phyloP scores from a whole-genome alignment of 2,113 vertebrate species.

The Pavo muticus region DNA sequence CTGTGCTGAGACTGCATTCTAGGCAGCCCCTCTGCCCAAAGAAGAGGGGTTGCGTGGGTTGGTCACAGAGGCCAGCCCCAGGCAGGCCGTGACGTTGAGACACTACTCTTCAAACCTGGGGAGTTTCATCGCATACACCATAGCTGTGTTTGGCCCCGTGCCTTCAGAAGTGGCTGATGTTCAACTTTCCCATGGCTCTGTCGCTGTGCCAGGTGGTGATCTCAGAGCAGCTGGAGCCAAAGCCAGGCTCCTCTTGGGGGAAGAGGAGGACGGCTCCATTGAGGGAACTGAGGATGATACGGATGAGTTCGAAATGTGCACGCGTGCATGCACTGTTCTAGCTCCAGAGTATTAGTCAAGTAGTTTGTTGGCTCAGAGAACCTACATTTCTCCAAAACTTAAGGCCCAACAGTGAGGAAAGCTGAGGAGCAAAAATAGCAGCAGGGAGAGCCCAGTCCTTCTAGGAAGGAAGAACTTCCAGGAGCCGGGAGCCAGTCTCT shows the following conservation, averaged over 20 bases:
- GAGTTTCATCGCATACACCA: constrained; percentile 4
- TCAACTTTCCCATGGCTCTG: constrained; percentile 75
- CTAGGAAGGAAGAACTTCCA: background rate
- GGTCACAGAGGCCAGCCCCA: background rate
- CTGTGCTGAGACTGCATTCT: background rate
- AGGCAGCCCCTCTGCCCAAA: background rate
- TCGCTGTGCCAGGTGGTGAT: constrained; percentile 68
- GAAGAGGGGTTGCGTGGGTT: background rate
- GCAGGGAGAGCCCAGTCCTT: background rate
- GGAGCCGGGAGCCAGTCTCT: background rate
- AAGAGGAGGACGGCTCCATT: constrained; percentile 38
- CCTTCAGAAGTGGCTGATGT: constrained; percentile 63
- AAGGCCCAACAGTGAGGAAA: background rate
- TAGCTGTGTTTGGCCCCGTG: constrained; percentile 50
- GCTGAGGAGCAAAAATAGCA: constrained; percentile 3
- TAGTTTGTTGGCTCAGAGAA: background rate
- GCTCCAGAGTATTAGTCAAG: constrained; percentile 11
- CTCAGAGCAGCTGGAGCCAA: constrained; percentile 60
- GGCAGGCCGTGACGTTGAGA: background rate
- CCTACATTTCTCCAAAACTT: constrained; percentile 10
- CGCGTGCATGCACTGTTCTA: background rate
- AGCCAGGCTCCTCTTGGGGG: background rate
- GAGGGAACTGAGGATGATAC: constrained; percentile 49
- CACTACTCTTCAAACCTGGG: background rate
- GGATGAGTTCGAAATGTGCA: constrained; percentile 7